These are phyloP conservation scores for Drosophila parvula DNA, from an alignment of 1,140 invertebrate genomes.

Conservation along the genomic window DNA sequence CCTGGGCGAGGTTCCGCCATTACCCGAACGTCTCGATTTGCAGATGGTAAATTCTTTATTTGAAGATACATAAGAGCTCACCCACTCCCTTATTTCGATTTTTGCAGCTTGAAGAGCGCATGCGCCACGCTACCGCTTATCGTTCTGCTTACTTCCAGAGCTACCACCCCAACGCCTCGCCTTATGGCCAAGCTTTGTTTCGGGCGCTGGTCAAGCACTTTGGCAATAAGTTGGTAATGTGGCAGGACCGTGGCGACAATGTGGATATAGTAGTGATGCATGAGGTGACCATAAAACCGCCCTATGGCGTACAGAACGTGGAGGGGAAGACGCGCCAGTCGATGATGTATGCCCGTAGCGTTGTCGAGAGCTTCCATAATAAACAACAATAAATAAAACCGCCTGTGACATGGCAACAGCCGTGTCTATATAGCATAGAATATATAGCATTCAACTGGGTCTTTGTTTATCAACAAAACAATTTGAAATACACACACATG, in stretches of 20 bases:
- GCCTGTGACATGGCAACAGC: conserved; percentile 34
- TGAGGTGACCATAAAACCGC: conserved; percentile 35
- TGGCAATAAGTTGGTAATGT: conserved; percentile 12
- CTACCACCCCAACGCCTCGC: conserved; percentile 19
- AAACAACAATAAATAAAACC: conserved; percentile 23
- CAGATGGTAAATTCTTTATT: conserved; percentile 2
- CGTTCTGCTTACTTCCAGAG: conserved; percentile 11
- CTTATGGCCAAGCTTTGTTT: conserved; percentile 31
- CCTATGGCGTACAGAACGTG: conserved; percentile 43
- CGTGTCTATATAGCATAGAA: background rate
- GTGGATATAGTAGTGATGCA: conserved; percentile 35
- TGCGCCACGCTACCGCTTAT: conserved; percentile 10
- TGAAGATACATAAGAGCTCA: too few relatives aligned
- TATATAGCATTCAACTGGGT: conserved; percentile 22
- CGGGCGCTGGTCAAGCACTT: conserved; percentile 34
- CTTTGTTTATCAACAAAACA: conserved; percentile 68
- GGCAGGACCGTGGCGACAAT: conserved; percentile 18
- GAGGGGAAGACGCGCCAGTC: conserved; percentile 21
- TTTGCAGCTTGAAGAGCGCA: conserved; percentile 48
- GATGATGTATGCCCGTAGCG: conserved; percentile 19
- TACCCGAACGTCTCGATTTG: conserved; percentile 25
- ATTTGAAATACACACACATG: conserved; percentile 26
- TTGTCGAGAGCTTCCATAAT: conserved; percentile 34
- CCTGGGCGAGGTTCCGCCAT: background rate
- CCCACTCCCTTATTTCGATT: too few relatives aligned